These are phyloP conservation scores for Scyliorhinus canicula DNA, from an alignment of 2,797 vertebrate species.

Conservation along the genomic window DNA sequence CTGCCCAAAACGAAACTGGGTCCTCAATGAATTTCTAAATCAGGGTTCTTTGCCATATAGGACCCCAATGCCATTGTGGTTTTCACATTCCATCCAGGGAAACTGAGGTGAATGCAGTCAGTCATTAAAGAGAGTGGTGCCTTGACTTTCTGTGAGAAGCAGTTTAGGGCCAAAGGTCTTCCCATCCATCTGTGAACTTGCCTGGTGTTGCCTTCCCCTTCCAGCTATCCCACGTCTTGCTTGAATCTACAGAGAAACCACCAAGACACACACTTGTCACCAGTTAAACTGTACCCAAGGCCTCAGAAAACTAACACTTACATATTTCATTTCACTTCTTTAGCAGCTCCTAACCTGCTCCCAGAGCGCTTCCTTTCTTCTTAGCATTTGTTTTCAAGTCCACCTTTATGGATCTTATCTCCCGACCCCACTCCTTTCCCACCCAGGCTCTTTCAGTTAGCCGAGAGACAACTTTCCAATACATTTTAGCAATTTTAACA, in stretches of 20 bases:
- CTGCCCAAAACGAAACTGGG: not conserved
- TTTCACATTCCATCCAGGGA: not conserved
- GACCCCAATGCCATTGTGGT: not conserved
- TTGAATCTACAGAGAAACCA: conserved; percentile 41
- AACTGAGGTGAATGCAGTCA: not conserved
- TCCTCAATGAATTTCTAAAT: not conserved
- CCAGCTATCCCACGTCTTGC: not conserved
- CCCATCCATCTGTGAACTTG: not conserved
- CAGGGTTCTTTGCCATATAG: not conserved
- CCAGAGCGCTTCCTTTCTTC: not conserved
- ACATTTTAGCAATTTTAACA: not conserved
- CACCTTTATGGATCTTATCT: not conserved
- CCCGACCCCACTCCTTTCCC: not conserved
- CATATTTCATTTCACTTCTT: not conserved
- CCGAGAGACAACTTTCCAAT: not conserved
- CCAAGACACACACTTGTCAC: not conserved
- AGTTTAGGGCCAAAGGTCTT: not conserved
- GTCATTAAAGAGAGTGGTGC: not conserved
- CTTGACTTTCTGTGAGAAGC: too few relatives aligned
- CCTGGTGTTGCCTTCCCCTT: too few relatives aligned
- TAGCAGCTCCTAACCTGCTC: not conserved
- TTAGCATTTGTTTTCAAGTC: not conserved
- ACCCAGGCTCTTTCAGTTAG: too few relatives aligned
- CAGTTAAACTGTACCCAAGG: not conserved
- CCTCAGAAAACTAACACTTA: not conserved